Conservation (phyloP, 2,888 invertebrate species). For the Ceratothoa steindachneri region DNA sequence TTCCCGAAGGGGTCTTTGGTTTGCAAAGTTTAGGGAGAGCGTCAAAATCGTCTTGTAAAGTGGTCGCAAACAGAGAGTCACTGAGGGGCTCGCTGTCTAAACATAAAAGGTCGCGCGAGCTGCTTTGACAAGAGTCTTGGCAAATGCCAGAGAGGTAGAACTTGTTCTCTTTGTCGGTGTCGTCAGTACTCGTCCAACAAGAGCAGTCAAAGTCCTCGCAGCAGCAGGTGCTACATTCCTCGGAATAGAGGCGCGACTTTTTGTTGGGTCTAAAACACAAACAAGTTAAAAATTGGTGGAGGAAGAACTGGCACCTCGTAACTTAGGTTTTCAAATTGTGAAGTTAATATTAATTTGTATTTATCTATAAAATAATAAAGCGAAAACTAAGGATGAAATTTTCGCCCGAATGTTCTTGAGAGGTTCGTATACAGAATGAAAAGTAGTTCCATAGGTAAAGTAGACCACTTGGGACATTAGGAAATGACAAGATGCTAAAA, state of each 20-base stretch:
- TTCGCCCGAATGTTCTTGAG: no score
- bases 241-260: constrained; percentile 39
- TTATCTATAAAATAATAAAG: no score
- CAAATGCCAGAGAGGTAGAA: background rate
- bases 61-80: background rate
- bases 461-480: no score
- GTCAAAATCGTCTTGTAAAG: background rate
- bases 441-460: no score
- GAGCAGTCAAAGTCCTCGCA: constrained; percentile 41
- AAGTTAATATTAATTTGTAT: no score
- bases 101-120: background rate
- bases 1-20: constrained; percentile 24
- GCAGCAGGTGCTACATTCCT: constrained; percentile 36
- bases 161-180: constrained; percentile 26
- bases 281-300: background rate
- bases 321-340: no score
- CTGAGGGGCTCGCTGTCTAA: background rate
- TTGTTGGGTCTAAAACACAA: constrained; percentile 33
- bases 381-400: no score
- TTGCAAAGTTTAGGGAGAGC: background rate
- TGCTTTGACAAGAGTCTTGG: background rate
- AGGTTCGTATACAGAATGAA: no score
- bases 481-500: no score
- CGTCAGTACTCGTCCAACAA: constrained; percentile 26
- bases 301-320: background rate